Base-by-base conservation (phyloP, 1,140 invertebrate genomes). In the Micrasema longulum region DNA sequence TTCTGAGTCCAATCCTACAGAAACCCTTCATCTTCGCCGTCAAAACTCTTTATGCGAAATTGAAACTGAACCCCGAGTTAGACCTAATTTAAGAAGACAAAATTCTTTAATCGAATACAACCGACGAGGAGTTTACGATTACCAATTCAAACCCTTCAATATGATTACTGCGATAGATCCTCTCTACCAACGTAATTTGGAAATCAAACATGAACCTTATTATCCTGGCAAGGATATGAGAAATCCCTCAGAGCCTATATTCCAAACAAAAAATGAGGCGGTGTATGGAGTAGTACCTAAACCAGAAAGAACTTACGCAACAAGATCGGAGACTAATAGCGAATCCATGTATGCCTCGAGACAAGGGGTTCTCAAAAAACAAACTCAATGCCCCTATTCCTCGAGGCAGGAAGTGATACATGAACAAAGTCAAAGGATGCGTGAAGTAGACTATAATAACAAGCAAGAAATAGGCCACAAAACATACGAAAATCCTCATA, bases 111-210 rank as follows among this genome's bases (percentile, higher is more conserved):
- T 86, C 77, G 84, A 86, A 74, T 86, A 86, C 77, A 83, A 82
- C 76, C 81, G 83, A 69, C 77, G 80, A 77, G 82, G 80, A 23
- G 79, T 81, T 70, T 84, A 82, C 71, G 80, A 81, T 71, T 80
- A 81, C 65, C 80, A 82, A 36, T 79, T 78, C 43, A 76, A 79
- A 72, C 83, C 77, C 77, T 86, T 83, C 81, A 86, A 86, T 78
- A 82, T 86, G 81, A 85, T 86, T 76, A 85, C 83, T 77, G 83
- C 83, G 79, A 86, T 86, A 79, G 84, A 86, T 76, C 84, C 84
- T 22, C 81, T 86, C 71, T 86, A 86, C 81, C 84, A 85, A 82
- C 83, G 83, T 80, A 82, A 82, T 60, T 79, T 82, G 68, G 83
- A 85, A 79, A 79, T 78, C 64, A 84, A 82, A 77, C 82, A 84